Base-by-base conservation (phyloP, 2,888 invertebrate species). In the Auanema sp. region DNA sequence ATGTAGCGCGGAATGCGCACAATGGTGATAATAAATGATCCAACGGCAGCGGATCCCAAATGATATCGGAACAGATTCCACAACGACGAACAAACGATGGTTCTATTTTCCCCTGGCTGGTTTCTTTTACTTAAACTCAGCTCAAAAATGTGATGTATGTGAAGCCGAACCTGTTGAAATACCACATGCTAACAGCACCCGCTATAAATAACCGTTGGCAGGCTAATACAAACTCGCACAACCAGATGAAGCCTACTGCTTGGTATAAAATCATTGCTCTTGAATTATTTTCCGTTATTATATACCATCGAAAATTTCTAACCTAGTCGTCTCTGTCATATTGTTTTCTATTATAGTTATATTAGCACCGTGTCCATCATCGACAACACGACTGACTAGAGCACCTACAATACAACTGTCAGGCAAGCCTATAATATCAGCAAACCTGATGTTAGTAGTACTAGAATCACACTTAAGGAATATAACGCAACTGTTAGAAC, bases 211-310 rank as follows among this genome's bases (percentile, higher is more conserved):
- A 92, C 84, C 92, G 92, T 84, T 95, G 93, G 83, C 93, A 93
- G 14, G 92, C 93, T 77, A 93, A 89, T 76, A 95, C 92, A 84
- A 94, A 94, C 86, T 96, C 94, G 25, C 91, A 90, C 12, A 91
- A 90, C 95, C 95, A 96, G 71, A 96, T 89, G 23, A 95, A 87
- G 49, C 92, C 94, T 57, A 94, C 81, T 12, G 92, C 87, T 83
- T 93, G 92, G 76, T 93, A 89, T 92, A 93, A 93, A 90, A 94
- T 92, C 91, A 95, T 91, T 78, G 92, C 91, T 81, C 90, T 90
- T 25, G 5, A 51, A 84, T 85, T 54, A 24, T n/a, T n/a, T n/a
- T n/a, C 33, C 8, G 33, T 8, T 33, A 8, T 5, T 33, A 3
- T 5, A 33, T 33, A 8, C 8, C 33, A 3, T 5, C 33, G 8